Percentiles rank a stretch among this genome's conserved stretches.
These are phyloP conservation scores for Malurus melanocephalus DNA, from an alignment of 2,113 vertebrate genomes.

Conservation along the genomic window DNA sequence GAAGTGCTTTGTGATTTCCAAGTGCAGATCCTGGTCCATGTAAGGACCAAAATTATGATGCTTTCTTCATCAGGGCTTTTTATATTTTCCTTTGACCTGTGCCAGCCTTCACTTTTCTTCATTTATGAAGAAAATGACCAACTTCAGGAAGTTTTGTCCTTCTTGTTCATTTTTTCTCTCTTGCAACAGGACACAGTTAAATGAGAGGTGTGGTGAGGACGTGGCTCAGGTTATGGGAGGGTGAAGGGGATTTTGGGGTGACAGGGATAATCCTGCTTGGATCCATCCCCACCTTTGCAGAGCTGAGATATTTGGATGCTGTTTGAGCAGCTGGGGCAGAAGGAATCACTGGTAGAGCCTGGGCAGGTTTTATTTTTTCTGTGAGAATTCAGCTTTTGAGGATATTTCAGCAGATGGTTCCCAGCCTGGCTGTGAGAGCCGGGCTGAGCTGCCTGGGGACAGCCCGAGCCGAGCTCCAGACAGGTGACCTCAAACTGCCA, in stretches of 20 bases:
- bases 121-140: not conserved
- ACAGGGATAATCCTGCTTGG: not conserved
- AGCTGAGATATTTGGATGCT: not conserved
- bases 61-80: not conserved
- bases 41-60: not conserved
- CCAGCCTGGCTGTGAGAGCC: not conserved
- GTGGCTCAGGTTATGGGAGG: fast-evolving
- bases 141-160: not conserved
- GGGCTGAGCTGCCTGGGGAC: not conserved
- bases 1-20: not conserved
- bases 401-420: not conserved
- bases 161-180: not conserved
- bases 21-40: not conserved
- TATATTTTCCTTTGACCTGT: not conserved
- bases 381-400: not conserved
- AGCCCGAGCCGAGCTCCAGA: fast-evolving
- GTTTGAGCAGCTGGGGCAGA: not conserved
- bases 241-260: not conserved
- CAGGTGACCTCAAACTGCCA: not conserved
- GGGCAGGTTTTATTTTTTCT: not conserved
- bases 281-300: not conserved
- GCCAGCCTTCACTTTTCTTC: not conserved
- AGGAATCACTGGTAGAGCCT: not conserved
- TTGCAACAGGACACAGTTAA: not conserved
- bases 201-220: not conserved